These are phyloP conservation scores for Eulithis prunata DNA, from an alignment of 2,888 invertebrate genomes.

Conservation along the genomic window DNA sequence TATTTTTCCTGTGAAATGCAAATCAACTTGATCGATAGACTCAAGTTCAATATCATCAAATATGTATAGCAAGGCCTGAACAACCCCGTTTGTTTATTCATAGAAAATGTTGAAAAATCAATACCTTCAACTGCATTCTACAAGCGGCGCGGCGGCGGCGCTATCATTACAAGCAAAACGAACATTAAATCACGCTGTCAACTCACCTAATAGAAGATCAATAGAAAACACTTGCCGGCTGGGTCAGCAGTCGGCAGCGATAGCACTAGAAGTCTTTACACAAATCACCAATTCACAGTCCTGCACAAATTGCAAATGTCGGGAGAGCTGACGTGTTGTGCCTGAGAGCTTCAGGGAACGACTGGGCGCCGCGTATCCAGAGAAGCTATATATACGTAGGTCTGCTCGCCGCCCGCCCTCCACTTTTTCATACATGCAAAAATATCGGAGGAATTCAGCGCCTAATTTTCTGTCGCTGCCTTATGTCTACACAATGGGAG, in stretches of 20 bases:
- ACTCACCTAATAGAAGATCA: conserved; percentile 48
- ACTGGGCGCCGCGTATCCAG: conserved; percentile 74
- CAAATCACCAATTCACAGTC: conserved; percentile 61
- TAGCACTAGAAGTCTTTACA: conserved; percentile 54
- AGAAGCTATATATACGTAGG: conserved; percentile 72
- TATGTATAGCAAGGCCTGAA: conserved; percentile 7
- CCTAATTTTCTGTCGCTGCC: conserved; percentile 81
- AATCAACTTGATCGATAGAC: neutral
- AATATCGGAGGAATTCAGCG: conserved; percentile 79
- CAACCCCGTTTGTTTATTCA: conserved; percentile 12
- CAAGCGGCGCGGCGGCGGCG: neutral
- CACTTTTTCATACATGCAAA: conserved; percentile 73
- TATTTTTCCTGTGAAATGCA: conserved; percentile 5
- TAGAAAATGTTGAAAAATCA: conserved; percentile 19
- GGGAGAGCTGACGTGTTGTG: conserved; percentile 51
- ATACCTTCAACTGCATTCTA: conserved; percentile 22
- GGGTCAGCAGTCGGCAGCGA: conserved; percentile 42
- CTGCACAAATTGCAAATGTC: conserved; percentile 43
- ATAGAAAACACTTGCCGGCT: conserved; percentile 29
- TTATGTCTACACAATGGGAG: conserved; percentile 77
- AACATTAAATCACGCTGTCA: conserved; percentile 14
- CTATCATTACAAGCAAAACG: conserved; percentile 14
- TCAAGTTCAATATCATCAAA: conserved; percentile 7
- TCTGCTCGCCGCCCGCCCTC: conserved; percentile 69
- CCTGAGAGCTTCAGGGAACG: conserved; percentile 57